Evolutionary conservation across 2,113 vertebrate genomes (phyloP).

Genomic region (Agelaius tricolor): DNA sequence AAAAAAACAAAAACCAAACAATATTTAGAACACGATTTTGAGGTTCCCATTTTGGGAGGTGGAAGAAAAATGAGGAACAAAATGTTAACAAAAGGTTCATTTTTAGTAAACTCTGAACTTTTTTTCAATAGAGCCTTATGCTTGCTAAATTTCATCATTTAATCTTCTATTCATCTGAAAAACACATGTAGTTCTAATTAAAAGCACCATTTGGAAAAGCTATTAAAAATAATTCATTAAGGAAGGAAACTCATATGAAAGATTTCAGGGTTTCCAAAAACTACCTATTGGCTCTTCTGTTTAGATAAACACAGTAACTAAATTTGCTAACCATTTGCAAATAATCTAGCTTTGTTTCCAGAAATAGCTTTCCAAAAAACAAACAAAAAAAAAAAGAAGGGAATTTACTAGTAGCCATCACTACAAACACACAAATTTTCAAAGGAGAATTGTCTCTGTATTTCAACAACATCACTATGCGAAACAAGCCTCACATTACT

Average conservation of each 20-base stretch:
- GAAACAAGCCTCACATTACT: background rate
- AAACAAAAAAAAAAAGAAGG: background rate
- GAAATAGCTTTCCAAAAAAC: background rate
- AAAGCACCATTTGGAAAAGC: background rate
- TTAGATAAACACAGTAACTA: background rate
- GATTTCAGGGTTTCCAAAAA: background rate
- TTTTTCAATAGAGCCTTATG: background rate
- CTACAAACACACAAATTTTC: background rate
- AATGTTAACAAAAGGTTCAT: background rate
- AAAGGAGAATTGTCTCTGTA: background rate
- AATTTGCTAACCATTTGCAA: background rate
- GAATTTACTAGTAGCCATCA: background rate
- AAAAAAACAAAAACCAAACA: no score
- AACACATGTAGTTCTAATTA: background rate
- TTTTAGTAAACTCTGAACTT: background rate
- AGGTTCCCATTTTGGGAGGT: background rate
- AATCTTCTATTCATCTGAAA: background rate
- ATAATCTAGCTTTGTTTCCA: background rate
- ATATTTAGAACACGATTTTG: background rate
- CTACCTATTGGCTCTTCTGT: background rate
- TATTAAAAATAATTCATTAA: background rate
- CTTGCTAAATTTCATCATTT: background rate
- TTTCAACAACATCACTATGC: background rate
- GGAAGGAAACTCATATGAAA: background rate
- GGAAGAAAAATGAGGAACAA: fast-evolving